phyloP scores from a whole-genome alignment of 1,140 invertebrate species.

The Bombyx mandarina region DNA sequence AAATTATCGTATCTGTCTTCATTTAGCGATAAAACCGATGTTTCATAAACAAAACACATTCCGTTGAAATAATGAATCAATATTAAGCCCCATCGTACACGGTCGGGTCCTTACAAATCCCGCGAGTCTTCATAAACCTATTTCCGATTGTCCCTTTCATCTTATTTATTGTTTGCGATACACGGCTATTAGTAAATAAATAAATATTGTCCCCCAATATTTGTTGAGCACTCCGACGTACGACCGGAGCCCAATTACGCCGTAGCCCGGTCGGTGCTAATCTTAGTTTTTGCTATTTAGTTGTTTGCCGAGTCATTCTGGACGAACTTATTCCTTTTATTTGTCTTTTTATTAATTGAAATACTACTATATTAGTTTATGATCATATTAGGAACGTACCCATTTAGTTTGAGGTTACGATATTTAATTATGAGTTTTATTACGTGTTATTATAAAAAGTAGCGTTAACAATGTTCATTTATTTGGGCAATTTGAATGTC shows the following conservation, averaged over 20 bases:
- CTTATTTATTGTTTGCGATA: conserved; percentile 61
- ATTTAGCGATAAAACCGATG: no score
- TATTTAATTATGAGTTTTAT: no score
- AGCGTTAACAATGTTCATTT: no score
- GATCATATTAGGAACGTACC: neutral
- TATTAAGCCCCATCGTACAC: neutral
- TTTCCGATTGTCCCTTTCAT: conserved; percentile 59
- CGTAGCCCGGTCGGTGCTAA: conserved; percentile 38
- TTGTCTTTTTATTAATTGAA: neutral
- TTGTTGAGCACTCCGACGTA: conserved; percentile 46
- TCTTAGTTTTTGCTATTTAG: conserved; percentile 42
- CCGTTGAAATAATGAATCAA: neutral
- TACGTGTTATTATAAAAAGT: no score
- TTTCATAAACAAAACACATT: no score
- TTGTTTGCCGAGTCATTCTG: conserved; percentile 26
- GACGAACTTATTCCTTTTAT: conserved; percentile 2
- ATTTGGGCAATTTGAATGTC: no score
- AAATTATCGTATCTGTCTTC: no score
- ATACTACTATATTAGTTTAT: neutral
- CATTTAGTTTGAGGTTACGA: neutral
- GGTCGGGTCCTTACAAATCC: conserved; percentile 25
- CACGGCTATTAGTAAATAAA: conserved; percentile 65
- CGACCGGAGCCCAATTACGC: conserved; percentile 49
- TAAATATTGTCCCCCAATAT: conserved; percentile 58
- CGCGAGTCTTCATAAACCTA: conserved; percentile 60